Base-by-base conservation (phyloP, 2,797 vertebrate species). In the Aselliscus stoliczkanus region DNA sequence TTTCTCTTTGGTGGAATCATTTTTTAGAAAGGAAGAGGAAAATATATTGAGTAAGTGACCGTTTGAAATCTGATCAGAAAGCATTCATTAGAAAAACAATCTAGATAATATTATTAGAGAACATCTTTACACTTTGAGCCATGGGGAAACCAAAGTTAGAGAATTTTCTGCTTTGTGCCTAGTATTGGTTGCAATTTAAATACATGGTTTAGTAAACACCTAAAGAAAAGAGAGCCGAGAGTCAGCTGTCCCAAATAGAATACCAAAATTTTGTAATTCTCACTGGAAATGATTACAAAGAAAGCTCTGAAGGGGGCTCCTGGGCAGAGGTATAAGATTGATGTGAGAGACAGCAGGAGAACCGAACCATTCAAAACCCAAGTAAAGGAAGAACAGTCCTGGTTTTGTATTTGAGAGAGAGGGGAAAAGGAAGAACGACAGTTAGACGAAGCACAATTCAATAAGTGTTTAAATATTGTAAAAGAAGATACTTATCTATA, bases 11-110 rank as follows among this genome's bases (percentile, higher is more conserved):
- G 37, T 44, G 44, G 29, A 89, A 42, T 58, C 27, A 1, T 31
- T 83, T 88, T 37, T 82, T 29, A 80, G 54, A 83, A 89, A 93
- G n/a, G 23, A 94, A 2, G 50, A 87, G 44, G 54, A 94, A 90
- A 70, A 70, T 47, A 67, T 21, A 77, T 34, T 7, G 21, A 64
- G 42, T 23, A 70, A 21, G 12, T 58, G 60, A 44, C 15, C 21
- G 72, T 73, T 88, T 29, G 25, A 87, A 83, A 54, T 79, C 6
- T n/a, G 23, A 42, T 37, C 20, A n/a, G 65, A 64, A 94, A 77
- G 12, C 2, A 64, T 15, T 69, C 23, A 65, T 75, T n/a, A 25
- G 20, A 88, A 76, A 58, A 62, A 76, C 39, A 92, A 72, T 31
- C 5, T 80, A 75, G 42, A 88, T 7, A 20, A 25, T 25, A 62